phyloP scores from a whole-genome alignment of 2,113 vertebrate species.

The Manacus vitellinus region DNA sequence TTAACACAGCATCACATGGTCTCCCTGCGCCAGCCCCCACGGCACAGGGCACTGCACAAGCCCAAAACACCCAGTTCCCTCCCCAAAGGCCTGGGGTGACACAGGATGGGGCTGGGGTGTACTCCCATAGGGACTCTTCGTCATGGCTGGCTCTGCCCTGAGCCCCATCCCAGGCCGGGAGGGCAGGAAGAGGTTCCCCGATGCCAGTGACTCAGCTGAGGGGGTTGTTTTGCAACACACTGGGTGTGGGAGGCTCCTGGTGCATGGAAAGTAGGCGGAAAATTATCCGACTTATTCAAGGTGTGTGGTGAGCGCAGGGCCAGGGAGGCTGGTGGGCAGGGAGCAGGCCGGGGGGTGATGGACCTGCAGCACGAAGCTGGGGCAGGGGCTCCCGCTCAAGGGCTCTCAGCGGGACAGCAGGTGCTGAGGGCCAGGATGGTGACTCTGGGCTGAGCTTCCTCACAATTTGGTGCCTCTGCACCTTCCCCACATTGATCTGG shows the following conservation, averaged over 20 bases:
- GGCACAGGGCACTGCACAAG: neutral
- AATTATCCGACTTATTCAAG: neutral
- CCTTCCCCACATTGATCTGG: neutral
- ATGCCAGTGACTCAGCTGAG: neutral
- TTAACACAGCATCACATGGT: neutral
- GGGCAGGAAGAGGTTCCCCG: neutral
- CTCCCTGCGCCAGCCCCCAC: fast-evolving
- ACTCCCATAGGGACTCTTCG: fast-evolving
- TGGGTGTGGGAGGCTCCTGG: neutral
- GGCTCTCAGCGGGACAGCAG: fast-evolving
- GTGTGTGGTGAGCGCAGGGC: neutral
- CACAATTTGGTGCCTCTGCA: too few species aligned
- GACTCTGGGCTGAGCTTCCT: neutral
- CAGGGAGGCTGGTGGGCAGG: fast-evolving
- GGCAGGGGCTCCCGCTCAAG: fast-evolving
- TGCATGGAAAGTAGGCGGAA: neutral
- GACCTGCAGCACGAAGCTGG: neutral
- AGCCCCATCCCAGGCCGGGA: neutral
- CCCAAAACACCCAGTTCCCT: neutral
- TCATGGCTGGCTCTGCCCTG: neutral
- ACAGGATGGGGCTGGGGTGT: neutral
- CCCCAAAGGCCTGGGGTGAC: neutral
- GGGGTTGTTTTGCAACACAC: neutral
- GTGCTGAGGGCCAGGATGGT: fast-evolving
- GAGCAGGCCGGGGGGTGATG: neutral